Percentiles rank a stretch among this genome's conserved stretches.
Evolutionary conservation across 2,797 vertebrate species (phyloP).

Genomic region (Myoxocephalus aenaeus): DNA sequence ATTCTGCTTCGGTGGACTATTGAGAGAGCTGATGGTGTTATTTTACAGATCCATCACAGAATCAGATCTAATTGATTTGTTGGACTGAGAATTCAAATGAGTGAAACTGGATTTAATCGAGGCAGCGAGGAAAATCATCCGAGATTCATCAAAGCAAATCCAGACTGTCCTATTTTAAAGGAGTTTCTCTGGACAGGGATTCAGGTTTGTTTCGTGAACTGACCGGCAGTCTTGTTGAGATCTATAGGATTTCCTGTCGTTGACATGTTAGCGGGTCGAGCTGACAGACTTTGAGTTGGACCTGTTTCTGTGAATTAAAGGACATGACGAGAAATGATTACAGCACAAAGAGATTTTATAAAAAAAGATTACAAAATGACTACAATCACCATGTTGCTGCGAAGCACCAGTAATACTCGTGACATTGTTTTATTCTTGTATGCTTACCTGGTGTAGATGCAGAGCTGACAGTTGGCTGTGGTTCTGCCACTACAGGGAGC

Average conservation of each 20-base stretch:
- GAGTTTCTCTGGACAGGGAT: neutral
- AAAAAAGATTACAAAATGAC: neutral
- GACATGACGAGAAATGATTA: neutral
- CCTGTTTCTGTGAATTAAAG: constrained; percentile 34
- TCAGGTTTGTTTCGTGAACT: constrained; percentile 23
- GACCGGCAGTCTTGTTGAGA: constrained; percentile 46
- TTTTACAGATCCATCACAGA: neutral
- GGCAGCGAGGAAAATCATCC: neutral
- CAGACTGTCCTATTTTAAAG: neutral
- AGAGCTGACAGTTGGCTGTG: constrained; percentile 22
- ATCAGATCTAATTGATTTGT: neutral
- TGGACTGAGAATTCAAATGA: neutral
- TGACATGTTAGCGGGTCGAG: constrained; percentile 9
- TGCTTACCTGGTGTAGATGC: constrained; percentile 45
- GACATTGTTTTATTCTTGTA: neutral
- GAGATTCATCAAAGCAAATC: neutral
- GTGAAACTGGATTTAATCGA: neutral
- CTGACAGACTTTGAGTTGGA: constrained; percentile 25
- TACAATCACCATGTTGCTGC: neutral
- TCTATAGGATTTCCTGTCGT: constrained; percentile 52
- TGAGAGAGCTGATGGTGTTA: neutral
- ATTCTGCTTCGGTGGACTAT: neutral
- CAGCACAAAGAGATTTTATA: neutral
- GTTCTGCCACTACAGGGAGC: constrained; percentile 10
- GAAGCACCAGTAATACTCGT: neutral